A percentile compares a stretch with the other conserved stretches of the same genome.
Conservation (phyloP, 1,140 invertebrate species). For the Drosophila melanica region DNA sequence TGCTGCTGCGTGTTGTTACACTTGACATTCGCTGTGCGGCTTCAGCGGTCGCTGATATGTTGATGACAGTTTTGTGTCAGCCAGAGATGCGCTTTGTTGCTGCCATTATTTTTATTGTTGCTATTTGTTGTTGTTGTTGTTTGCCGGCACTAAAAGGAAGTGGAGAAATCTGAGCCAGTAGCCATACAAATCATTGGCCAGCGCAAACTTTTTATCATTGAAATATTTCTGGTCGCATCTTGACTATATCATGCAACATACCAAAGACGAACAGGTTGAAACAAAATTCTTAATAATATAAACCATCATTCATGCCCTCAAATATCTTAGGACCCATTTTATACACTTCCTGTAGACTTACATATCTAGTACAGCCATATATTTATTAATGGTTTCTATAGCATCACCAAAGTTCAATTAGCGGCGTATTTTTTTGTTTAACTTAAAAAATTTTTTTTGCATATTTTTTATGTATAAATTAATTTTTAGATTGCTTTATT, state of each 20-base stretch:
- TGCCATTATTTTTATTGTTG: slow-evolving; percentile 6
- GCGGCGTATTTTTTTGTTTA: no score
- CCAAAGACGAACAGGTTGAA: no score
- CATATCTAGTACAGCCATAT: no score
- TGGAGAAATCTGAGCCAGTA: slow-evolving; percentile 68
- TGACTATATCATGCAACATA: not conserved
- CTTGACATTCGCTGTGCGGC: slow-evolving; percentile 48
- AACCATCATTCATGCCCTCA: no score
- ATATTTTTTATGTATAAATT: no score
- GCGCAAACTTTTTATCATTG: slow-evolving; percentile 9
- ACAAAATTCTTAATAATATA: no score
- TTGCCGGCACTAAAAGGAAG: slow-evolving; percentile 59
- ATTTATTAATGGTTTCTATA: no score
- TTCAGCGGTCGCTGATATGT: slow-evolving; percentile 48
- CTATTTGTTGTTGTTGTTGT: not conserved
- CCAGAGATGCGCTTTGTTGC: slow-evolving; percentile 44
- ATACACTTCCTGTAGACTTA: no score
- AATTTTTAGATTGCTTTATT: no score
- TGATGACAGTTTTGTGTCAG: slow-evolving; percentile 76
- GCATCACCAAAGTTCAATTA: no score
- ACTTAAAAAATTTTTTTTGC: no score
- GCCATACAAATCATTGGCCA: slow-evolving; percentile 11
- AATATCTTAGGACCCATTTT: no score
- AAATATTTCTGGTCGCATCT: slow-evolving; percentile 16
- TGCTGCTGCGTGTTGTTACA: slow-evolving; percentile 33